Evolutionary conservation across 2,888 invertebrate genomes (phyloP), one percentile per base, ranked within the genome.

Genomic region (Dermolepida albohirtum): DNA sequence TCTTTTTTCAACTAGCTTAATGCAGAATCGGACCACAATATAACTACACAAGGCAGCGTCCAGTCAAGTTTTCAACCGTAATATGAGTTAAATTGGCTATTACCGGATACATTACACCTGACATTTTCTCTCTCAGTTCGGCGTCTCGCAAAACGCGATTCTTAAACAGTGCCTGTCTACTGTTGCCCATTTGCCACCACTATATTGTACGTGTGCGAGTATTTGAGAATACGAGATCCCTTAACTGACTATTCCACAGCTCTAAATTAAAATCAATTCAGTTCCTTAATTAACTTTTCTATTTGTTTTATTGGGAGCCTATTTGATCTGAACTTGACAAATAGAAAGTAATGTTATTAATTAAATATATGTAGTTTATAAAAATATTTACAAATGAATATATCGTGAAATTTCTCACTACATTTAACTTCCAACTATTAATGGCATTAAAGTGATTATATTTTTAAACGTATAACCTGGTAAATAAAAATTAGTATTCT

Each of bases 81-180:
- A 72, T 74, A 70, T 68, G 73, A 75, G 73, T 74, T 74, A 75
- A 75, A 75, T 75, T 75, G 75, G 70, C 75, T 74, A 75, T 75
- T 75, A 75, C 74, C 71, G 72, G 75, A 74, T 72, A 74, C 73
- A 74, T 73, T 71, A 70, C 74, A 74, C 72, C 73, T 73, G 72
- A 73, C 73, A 70, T 70, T 73, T 70, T 67, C 72, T 64, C 6
- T 34, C 34, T 34, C 34, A 10, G 34, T 59, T 22, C 54, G 27
- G 49, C 17, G 55, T 40, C 12, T 54, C 34, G 34, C 34, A 34
- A 34, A 34, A 34, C 34, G 1, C 34, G 6, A 34, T 34, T 10
- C 34, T 34, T 34, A 34, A 34, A 34, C 10, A 34, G 34, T 34
- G 34, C 10, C 34, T 34, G 34, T 6, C 34, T 34, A 10, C 34